phyloP scores from a whole-genome alignment of 2,113 vertebrate species.

The Malurus cyaneus region DNA sequence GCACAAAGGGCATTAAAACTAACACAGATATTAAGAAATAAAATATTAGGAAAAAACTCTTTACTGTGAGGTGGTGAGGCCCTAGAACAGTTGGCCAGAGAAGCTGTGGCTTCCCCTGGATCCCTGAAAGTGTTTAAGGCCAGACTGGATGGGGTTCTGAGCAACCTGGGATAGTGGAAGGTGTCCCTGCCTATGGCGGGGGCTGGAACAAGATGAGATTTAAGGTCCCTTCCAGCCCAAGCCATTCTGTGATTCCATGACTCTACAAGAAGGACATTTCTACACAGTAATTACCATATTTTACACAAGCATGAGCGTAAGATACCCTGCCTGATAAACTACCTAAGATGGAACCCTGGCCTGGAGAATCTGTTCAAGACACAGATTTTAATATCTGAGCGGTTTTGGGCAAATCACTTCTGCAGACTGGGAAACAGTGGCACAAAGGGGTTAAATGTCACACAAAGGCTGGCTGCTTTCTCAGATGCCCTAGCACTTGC shows the following conservation, averaged over 20 bases:
- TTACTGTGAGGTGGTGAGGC: neutral
- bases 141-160: accelerated
- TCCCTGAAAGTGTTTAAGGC: neutral
- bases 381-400: neutral
- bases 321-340: neutral
- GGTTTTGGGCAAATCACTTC: neutral
- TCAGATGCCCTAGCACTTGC: neutral
- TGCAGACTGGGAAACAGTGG: neutral
- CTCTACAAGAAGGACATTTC: neutral
- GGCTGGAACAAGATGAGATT: neutral
- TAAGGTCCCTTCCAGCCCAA: neutral
- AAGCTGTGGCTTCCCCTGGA: neutral
- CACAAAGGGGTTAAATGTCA: neutral
- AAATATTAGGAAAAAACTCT: neutral
- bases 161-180: neutral
- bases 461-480: neutral
- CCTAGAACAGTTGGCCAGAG: neutral
- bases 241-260: neutral
- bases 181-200: neutral
- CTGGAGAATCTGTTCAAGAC: neutral
- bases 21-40: neutral
- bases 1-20: neutral
- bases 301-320: neutral
- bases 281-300: neutral
- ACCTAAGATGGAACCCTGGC: neutral